Evolutionary conservation across 2,113 vertebrate genomes (phyloP), one percentile per base, ranked within the genome.

Genomic region (Percopsis transmontana): DNA sequence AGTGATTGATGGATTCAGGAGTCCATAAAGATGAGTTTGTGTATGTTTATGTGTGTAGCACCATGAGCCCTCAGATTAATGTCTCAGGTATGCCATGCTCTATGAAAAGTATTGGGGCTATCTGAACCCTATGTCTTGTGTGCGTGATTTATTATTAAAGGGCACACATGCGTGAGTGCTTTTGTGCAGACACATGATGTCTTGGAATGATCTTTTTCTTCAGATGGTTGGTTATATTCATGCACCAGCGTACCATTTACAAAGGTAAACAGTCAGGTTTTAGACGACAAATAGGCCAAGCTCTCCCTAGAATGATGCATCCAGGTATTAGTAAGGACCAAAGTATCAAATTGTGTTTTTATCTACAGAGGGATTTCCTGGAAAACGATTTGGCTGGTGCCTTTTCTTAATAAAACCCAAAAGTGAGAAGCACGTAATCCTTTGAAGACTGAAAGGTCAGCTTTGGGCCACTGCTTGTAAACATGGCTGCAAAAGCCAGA

Each of bases 1-100:
- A 72, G 56, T 69, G 67, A 24, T 77, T 87, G 85, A 87, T 79
- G 74, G 85, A 84, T 87, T 75, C 77, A 65, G 44, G 14, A 23
- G 60, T 59, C 74, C 66, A 62, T 77, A 76, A 76, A 82, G 70
- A 42, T 50, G 57, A 16, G 64, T 68, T 47, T 50, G 70, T 47
- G 59, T 62, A 48, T 60, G 53, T 58, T 54, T 14, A 16, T 53
- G 18, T n/a, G 33, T 21, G 38, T 20, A 38, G 44, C 20, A n/a
- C 39, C 27, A 13, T 54, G 38, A 23, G 19, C 8, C 50, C 44
- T 20, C 13, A n/a, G 68, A 59, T 85, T 82, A 85, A 83, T 88
- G 72, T 69, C 48, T 62, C 18, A 47, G 39, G 70, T 51, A 18
- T 62, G 68, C 82, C 66, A 74, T 64, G 62, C 63, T 66, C 10